Base-by-base conservation (phyloP, 2,888 invertebrate species). In the Hipparchia sbordonii region DNA sequence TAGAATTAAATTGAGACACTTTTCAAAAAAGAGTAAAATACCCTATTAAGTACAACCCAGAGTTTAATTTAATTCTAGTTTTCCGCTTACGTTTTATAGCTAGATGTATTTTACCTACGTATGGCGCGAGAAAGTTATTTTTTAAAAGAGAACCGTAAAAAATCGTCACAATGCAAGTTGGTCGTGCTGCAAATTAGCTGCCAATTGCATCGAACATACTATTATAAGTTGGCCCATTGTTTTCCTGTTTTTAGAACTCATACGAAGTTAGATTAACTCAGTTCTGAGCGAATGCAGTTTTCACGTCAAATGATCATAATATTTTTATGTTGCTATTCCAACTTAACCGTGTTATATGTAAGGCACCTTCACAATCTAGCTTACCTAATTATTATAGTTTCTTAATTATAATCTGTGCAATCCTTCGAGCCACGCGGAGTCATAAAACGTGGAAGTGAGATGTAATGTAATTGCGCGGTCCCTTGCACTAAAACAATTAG, bases 141-240 rank as follows among this genome's bases (percentile, higher is more conserved):
- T 57, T 63, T 65, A 89, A 88, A 86, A 83, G 84, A 87, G 86
- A 81, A 84, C 79, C 85, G 88, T 87, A 88, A 90, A 90, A 88
- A 83, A 86, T 86, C 83, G 86, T 86, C 89, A 89, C 89, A 90
- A 86, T 86, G 81, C 82, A 81, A 67, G 85, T 84, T 84, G 86
- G 85, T 83, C 79, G 81, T 82, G 84, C 82, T 89, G 89, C 89
- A 89, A 92, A 92, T 92, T 92, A 92, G 88, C 92, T 92, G 92
- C 92, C 92, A 92, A 90, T 91, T 87, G 89, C 92, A 92, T 84
- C 85, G 85, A 89, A 88, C 89, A 90, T 87, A 91, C 92, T 91
- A 91, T 92, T 92, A 92, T 91, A 91, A 92, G 91, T 92, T 92
- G 80, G 85, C 77, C 80, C 82, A 89, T 91, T 92, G 92, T 91